Percentiles rank a stretch among this genome's conserved stretches.
Evolutionary conservation across 2,888 invertebrate species (phyloP).

Genomic region (Heteropelma amictum): DNA sequence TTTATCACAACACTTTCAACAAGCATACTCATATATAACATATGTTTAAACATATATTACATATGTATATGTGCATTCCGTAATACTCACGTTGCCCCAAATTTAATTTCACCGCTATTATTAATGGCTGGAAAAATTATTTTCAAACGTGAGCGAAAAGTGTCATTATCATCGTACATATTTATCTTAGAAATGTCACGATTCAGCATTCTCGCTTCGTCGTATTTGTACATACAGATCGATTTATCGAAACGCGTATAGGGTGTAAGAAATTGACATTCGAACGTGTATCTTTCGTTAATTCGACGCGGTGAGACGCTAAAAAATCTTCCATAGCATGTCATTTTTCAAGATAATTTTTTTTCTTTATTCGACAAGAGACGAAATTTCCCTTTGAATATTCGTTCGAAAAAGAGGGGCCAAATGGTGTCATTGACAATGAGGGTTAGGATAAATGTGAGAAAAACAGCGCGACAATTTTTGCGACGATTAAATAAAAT

Average conservation of each 20-base stretch:
- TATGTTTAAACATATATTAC: too few species aligned
- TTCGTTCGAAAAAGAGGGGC: too few species aligned
- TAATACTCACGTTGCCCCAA: constrained; percentile 63
- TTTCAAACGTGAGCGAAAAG: constrained; percentile 52
- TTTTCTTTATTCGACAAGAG: neutral
- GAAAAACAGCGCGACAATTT: too few species aligned
- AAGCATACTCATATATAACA: constrained; percentile 52
- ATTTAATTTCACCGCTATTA: constrained; percentile 62
- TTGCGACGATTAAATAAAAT: too few species aligned
- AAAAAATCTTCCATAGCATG: neutral
- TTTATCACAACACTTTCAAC: constrained; percentile 49
- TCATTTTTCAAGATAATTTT: neutral
- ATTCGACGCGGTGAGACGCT: neutral
- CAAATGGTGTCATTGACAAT: neutral
- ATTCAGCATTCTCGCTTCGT: neutral
- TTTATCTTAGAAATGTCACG: constrained; percentile 20
- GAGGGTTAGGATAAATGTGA: too few species aligned
- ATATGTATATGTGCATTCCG: constrained; percentile 37
- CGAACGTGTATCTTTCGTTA: too few species aligned
- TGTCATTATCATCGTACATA: constrained; percentile 1
- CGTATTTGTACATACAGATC: neutral
- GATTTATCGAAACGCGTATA: neutral
- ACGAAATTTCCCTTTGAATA: neutral
- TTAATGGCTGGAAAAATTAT: constrained; percentile 64
- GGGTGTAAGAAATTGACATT: too few species aligned